Base-by-base conservation (phyloP, 1,140 invertebrate genomes). In the Augochlora pura region DNA sequence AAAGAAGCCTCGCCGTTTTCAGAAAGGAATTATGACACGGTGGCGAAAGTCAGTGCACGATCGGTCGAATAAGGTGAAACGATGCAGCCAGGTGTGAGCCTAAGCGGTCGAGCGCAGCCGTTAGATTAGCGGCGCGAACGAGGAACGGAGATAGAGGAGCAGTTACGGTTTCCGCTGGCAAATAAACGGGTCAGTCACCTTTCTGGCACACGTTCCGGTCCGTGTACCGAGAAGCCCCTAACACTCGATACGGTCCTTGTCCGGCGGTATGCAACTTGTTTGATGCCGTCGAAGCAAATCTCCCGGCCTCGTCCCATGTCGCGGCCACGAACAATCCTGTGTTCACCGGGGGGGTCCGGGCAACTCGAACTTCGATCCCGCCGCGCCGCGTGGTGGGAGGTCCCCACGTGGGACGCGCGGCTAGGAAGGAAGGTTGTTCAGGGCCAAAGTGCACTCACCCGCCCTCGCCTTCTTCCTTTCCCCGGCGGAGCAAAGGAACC, bases 401-500 rank as follows among this genome's bases (percentile, higher is more conserved):
- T 38, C 9, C 63, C 39, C 64, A 46, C 64, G n/a, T 39, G 64
- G 64, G 73, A 76, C 63, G 46, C 63, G 46, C 63, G 42, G 38
- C 32, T 46, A n/a, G 71, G 16, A 12, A n/a, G 23, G 39, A 25
- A 54, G 52, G 66, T 25, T 68, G 52, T 74, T 74, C 72, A 59
- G 49, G 73, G 39, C 23, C 52, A 76, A 76, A 76, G 73, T 76
- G 73, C 65, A 67, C 46, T 54, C 72, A 23, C 16, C 63, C 10
- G 39, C 54, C 49, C 16, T 16, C 46, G 3, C 16, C 27, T 14
- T 62, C 14, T 52, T 21, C 54, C 32, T n/a, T 52, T 39, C n/a
- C 21, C 25, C 27, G 62, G n/a, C 27, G 52, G 77, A n/a, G 52
- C 52, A 79, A 79, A 79, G 77, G 60, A 79, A 79, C 77, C 77